Conservation (phyloP, 2,113 vertebrate species). For the Solenodon paradoxus region DNA sequence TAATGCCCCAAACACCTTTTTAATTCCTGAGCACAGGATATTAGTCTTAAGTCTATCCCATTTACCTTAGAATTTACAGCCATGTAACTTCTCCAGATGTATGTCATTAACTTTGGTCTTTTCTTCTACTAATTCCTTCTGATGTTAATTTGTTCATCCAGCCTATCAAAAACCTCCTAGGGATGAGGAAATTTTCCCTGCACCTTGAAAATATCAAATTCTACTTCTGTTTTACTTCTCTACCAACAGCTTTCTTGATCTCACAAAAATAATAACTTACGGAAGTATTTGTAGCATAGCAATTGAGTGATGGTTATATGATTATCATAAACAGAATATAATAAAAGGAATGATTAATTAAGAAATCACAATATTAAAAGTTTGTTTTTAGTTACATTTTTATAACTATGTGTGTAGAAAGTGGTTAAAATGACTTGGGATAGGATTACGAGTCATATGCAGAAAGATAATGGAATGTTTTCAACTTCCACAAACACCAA, state of each 20-base stretch:
- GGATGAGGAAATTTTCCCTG: too few species aligned
- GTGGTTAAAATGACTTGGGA: background rate
- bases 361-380: background rate
- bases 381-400: background rate
- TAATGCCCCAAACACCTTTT: too few species aligned
- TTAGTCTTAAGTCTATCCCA: too few species aligned
- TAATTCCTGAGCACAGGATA: too few species aligned
- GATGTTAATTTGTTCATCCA: too few species aligned
- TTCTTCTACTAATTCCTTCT: too few species aligned
- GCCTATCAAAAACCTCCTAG: too few species aligned
- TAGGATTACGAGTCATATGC: background rate
- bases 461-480: background rate
- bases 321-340: background rate
- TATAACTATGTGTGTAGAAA: background rate
- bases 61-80: too few species aligned
- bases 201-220: too few species aligned
- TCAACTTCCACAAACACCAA: background rate
- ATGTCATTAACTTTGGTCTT: too few species aligned
- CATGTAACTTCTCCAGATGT: too few species aligned
- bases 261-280: background rate
- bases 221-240: background rate
- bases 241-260: background rate
- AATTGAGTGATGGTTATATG: background rate
- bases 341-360: background rate
- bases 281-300: background rate